Evolutionary conservation across 2,888 invertebrate genomes (phyloP).

Genomic region (Spodoptera exigua): DNA sequence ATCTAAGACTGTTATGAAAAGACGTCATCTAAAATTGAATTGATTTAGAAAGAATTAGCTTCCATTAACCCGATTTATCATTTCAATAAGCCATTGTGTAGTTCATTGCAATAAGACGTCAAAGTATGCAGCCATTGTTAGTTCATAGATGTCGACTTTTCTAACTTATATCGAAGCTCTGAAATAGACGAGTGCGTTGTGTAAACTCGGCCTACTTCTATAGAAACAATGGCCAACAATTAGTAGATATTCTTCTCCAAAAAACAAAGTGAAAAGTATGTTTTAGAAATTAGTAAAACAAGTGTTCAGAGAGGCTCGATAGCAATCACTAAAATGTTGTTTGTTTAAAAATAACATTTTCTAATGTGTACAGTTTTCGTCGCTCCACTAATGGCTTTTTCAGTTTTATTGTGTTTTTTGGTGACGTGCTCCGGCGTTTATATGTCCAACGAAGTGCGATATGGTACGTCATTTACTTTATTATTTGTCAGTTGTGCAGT

Average conservation of each 20-base stretch:
- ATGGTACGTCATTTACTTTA: constrained; percentile 40
- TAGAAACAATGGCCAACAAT: constrained; percentile 13
- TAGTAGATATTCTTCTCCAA: constrained; percentile 1
- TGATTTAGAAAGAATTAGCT: constrained; percentile 24
- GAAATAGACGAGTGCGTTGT: constrained; percentile 36
- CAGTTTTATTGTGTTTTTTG: constrained; percentile 30
- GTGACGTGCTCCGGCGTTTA: constrained; percentile 15
- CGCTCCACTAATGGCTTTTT: constrained; percentile 35
- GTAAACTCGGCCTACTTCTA: constrained; percentile 25
- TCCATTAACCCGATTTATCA: constrained; percentile 60
- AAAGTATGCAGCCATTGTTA: constrained; percentile 63
- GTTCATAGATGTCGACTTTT: constrained; percentile 39
- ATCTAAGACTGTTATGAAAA: no score
- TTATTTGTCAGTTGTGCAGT: background rate
- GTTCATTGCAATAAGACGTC: constrained; percentile 55
- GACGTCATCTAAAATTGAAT: constrained; percentile 20
- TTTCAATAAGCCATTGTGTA: constrained; percentile 75
- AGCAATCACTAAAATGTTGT: constrained; percentile 18
- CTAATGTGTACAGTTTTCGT: constrained; percentile 23
- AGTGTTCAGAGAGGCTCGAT: constrained; percentile 1
- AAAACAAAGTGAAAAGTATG: constrained; percentile 15
- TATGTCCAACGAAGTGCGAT: constrained; percentile 21
- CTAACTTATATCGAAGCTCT: constrained; percentile 41
- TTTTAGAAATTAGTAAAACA: constrained; percentile 10
- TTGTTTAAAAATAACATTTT: constrained; percentile 38